These are phyloP conservation scores for Ptychodera flava DNA, from an alignment of 35 echinoderm and acorn worm genomes.

Conservation along the genomic window DNA sequence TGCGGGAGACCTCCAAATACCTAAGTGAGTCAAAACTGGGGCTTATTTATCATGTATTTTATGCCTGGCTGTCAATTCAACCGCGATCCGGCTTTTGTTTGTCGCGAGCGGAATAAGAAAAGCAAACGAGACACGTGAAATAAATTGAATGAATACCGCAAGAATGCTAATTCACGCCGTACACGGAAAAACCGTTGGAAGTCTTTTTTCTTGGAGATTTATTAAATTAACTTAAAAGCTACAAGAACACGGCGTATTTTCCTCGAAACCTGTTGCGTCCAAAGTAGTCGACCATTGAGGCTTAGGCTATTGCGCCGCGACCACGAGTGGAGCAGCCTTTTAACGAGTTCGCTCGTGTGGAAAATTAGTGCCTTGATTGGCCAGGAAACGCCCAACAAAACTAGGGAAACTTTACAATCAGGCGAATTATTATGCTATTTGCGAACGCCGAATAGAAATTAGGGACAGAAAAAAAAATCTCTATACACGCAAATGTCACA, in stretches of 20 bases:
- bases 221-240: neutral
- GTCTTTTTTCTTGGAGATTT: neutral
- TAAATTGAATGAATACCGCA: neutral
- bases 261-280: neutral
- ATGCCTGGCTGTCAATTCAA: neutral
- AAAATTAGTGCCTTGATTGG: neutral
- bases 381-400: neutral
- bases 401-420: too few species aligned
- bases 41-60: too few species aligned
- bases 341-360: neutral
- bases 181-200: neutral
- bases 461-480: too few species aligned
- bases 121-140: neutral
- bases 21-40: too few species aligned
- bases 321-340: too few species aligned
- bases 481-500: neutral
- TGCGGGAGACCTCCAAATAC: too few species aligned
- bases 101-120: neutral
- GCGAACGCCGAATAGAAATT: neutral
- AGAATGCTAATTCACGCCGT: neutral
- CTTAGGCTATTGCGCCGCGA: too few species aligned
- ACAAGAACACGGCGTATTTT: neutral
- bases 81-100: neutral
- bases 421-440: neutral
- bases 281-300: too few species aligned